Evolutionary conservation across 2,113 vertebrate species (phyloP).

Genomic region (Diadophis punctatus): DNA sequence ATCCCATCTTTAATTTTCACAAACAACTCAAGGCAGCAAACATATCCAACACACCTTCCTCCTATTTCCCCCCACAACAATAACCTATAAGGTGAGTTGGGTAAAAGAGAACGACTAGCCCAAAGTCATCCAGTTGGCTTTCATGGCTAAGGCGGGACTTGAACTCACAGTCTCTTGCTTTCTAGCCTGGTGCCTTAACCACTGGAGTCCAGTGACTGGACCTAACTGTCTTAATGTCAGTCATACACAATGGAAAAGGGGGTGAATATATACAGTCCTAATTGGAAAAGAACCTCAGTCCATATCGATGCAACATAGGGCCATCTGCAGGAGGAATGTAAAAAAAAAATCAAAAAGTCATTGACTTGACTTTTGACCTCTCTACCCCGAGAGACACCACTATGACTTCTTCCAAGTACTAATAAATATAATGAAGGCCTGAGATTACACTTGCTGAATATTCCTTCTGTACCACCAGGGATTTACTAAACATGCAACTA

Average conservation of each 20-base stretch:
- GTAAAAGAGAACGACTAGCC: background rate
- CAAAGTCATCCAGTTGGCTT: background rate
- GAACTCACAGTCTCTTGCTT: background rate
- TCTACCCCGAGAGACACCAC: background rate
- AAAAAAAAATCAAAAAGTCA: background rate
- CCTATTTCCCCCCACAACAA: background rate
- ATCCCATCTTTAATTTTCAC: too few species aligned
- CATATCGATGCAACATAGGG: background rate
- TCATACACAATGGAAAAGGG: background rate
- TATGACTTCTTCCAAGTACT: background rate
- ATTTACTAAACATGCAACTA: background rate
- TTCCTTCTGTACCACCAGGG: background rate
- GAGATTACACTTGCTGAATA: background rate
- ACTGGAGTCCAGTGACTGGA: too few species aligned
- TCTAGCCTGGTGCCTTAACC: background rate
- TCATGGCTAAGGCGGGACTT: background rate
- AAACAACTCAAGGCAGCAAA: background rate
- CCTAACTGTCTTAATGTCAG: background rate
- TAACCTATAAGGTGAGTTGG: background rate
- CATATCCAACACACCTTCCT: background rate
- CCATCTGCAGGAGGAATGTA: background rate
- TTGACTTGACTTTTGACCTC: background rate
- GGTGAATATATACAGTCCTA: background rate
- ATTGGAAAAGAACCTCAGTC: background rate
- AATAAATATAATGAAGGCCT: background rate